Evolutionary conservation across 2,888 invertebrate genomes (phyloP).

Genomic region (Diarsia rubi): DNA sequence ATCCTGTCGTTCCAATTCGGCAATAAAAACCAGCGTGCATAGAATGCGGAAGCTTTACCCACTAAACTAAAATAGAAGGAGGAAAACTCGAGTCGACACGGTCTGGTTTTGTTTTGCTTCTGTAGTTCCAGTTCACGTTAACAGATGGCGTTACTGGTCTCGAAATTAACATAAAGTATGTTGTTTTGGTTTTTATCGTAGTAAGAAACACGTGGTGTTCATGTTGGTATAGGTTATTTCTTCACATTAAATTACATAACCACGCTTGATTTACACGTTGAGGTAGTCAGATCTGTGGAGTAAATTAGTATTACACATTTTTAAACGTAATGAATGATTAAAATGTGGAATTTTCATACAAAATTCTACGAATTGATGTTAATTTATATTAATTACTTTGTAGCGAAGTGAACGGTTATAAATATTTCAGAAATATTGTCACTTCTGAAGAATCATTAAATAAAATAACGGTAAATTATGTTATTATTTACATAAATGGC

Average conservation of each 20-base stretch:
- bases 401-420: constrained; percentile 29
- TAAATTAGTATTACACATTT: background rate
- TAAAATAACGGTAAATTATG: constrained; percentile 33
- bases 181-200: constrained; percentile 42
- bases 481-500: constrained; percentile 26
- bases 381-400: constrained; percentile 26
- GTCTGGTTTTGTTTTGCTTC: constrained; percentile 10
- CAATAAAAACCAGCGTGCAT: background rate
- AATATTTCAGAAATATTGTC: constrained; percentile 19
- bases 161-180: background rate
- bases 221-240: constrained; percentile 32
- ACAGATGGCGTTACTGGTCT: constrained; percentile 52
- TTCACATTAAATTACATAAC: background rate
- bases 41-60: constrained; percentile 36
- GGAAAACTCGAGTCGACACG: background rate
- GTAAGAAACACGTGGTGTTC: constrained; percentile 24
- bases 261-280: background rate
- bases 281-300: background rate
- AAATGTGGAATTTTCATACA: constrained; percentile 5
- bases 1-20: background rate
- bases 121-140: constrained; percentile 9
- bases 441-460: constrained; percentile 11
- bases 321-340: background rate
- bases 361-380: background rate
- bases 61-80: constrained; percentile 34